Evolutionary conservation across 2,888 invertebrate genomes (phyloP).

Genomic region (Odontocolon sp.): DNA sequence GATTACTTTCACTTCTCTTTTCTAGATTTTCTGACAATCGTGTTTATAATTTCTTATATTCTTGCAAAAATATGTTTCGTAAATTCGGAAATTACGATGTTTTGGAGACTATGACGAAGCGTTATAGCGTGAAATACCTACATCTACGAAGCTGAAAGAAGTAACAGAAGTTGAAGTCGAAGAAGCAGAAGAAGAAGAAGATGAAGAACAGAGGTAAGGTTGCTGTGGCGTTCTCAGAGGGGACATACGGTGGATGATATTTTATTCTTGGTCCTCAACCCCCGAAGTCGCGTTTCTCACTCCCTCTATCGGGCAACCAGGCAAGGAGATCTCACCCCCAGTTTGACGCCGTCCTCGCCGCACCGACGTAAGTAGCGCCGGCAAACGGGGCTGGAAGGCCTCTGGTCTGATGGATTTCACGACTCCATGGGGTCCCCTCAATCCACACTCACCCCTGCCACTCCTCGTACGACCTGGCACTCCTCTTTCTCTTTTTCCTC

Average conservation of each 20-base stretch:
- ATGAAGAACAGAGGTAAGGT: constrained; percentile 62
- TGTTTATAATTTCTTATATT: background rate
- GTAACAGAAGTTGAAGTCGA: constrained; percentile 37
- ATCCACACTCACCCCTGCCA: constrained; percentile 73
- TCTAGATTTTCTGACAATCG: background rate
- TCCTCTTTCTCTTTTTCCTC: constrained; percentile 37
- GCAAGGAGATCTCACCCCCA: constrained; percentile 63
- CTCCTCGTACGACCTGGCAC: constrained; percentile 56
- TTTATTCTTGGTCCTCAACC: constrained; percentile 72
- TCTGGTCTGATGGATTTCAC: constrained; percentile 78
- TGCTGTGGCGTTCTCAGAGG: constrained; percentile 70
- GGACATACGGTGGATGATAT: constrained; percentile 75
- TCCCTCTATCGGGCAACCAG: constrained; percentile 30
- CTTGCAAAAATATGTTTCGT: too few relatives aligned
- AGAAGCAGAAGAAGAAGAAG: constrained; percentile 43
- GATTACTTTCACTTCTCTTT: too few relatives aligned
- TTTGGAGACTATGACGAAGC: background rate
- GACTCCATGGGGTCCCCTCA: constrained; percentile 77
- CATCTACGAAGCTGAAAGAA: constrained; percentile 10
- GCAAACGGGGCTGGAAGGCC: constrained; percentile 73
- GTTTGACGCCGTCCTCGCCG: constrained; percentile 72
- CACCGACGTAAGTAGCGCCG: constrained; percentile 73
- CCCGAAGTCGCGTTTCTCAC: constrained; percentile 32
- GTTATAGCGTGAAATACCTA: background rate
- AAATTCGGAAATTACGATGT: background rate